Base-by-base conservation (phyloP, 2,888 invertebrate species). In the Autographa gamma region DNA sequence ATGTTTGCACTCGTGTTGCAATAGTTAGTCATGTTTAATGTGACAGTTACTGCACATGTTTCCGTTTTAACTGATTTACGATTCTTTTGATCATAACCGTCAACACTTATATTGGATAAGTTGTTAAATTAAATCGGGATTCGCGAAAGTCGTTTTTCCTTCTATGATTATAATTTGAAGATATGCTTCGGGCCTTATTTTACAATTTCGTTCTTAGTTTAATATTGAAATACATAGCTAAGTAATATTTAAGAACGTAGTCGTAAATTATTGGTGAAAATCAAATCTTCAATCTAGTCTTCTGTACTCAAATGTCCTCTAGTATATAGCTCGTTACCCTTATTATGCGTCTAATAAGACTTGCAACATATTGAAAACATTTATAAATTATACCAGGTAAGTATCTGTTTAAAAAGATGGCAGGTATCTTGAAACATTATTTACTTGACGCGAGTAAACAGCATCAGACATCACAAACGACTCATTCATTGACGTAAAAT, bases 21-120 rank as follows among this genome's bases (percentile, higher is more conserved):
- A 25, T 60, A 60, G 60, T 60, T 60, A 32, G 19, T 60, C n/a
- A 32, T 60, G 31, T n/a, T 60, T 60, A 32, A 34, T 32, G 60
- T 60, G 32, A 60, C 34, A 16, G 34, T n/a, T 60, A 31, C n/a
- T n/a, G 32, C 34, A 16, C n/a, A 25, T 32, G 34, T 34, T 60
- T 60, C 60, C 32, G 19, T 6, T 56, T 56, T 25, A 19, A 13
- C 8, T 56, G 19, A 54, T 54, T 54, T 19, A 54, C 54, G 48
- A 54, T 13, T 19, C 54, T 9, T 54, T 54, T 54, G 54, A 54
- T 54, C 54, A 54, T 48, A 48, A 48, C 16, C 48, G n/a, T 48
- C n/a, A n/a, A n/a, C 48, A 16, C 16, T 48, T 43, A 14, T 14
- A 48, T 48, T n/a, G 7, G 48, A n/a, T 48, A n/a, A 48, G n/a